Evolutionary conservation across 2,113 vertebrate genomes (phyloP).

Genomic region (Lamprotornis superbus): DNA sequence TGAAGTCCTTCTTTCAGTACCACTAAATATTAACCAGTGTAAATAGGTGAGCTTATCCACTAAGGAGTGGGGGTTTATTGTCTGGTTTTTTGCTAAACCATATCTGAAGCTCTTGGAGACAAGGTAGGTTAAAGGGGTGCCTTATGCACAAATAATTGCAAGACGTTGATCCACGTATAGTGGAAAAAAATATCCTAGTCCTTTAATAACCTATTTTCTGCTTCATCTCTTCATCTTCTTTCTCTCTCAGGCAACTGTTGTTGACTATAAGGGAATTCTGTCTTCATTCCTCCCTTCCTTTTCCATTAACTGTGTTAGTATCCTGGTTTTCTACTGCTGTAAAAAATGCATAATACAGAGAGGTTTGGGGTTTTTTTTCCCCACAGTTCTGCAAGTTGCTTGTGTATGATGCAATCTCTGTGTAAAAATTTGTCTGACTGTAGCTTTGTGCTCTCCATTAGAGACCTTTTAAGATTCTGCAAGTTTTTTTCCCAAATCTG

Average conservation of each 20-base stretch:
- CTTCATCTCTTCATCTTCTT: not conserved
- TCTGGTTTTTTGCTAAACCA: not conserved
- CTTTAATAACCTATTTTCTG: not conserved
- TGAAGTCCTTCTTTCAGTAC: not conserved
- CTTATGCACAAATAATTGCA: not conserved
- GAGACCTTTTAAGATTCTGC: not conserved
- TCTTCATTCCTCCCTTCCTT: fast-evolving
- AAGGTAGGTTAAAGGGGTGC: not conserved
- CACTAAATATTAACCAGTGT: not conserved
- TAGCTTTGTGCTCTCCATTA: not conserved
- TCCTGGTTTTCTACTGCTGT: not conserved
- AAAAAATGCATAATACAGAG: not conserved
- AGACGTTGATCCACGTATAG: not conserved
- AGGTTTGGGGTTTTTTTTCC: fast-evolving
- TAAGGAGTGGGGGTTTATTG: fast-evolving
- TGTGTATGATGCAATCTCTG: not conserved
- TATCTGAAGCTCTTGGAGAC: not conserved
- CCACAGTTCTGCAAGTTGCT: not conserved
- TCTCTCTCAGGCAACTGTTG: not conserved
- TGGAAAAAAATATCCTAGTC: not conserved
- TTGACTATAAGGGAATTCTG: not conserved
- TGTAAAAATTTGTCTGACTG: not conserved
- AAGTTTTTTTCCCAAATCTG: not conserved
- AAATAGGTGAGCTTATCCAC: not conserved
- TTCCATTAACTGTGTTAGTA: not conserved